phyloP scores from a whole-genome alignment of 2,797 vertebrate genomes.

The Steatocranus sp. region DNA sequence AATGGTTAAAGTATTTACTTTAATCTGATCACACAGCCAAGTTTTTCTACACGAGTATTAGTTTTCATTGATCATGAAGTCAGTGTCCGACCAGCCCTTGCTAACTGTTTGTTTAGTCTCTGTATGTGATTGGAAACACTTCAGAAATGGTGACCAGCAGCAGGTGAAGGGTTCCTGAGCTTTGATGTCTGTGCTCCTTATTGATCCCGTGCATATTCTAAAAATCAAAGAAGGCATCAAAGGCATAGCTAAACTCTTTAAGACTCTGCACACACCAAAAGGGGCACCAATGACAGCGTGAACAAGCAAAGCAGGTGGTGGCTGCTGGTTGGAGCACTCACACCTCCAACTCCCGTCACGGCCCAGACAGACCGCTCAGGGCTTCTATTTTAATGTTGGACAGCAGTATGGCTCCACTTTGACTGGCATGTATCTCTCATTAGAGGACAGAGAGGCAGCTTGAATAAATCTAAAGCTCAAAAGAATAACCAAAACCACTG shows the following conservation, averaged over 20 bases:
- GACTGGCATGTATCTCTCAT: slow-evolving; percentile 63
- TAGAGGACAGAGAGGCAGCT: slow-evolving; percentile 39
- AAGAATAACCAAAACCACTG: slow-evolving; percentile 40
- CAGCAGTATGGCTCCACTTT: slow-evolving; percentile 51
- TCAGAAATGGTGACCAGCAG: slow-evolving; percentile 84
- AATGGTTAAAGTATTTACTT: slow-evolving; percentile 9
- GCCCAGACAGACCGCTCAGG: slow-evolving; percentile 50
- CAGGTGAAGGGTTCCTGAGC: slow-evolving; percentile 77
- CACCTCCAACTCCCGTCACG: slow-evolving; percentile 48
- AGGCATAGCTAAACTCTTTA: slow-evolving; percentile 80
- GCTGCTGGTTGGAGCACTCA: slow-evolving; percentile 59
- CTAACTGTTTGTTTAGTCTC: slow-evolving; percentile 65
- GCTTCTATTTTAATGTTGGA: slow-evolving; percentile 65
- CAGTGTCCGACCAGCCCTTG: slow-evolving; percentile 31
- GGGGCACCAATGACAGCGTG: slow-evolving; percentile 73
- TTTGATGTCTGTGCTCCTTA: slow-evolving; percentile 83
- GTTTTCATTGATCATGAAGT: slow-evolving; percentile 58
- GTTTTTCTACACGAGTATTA: slow-evolving; percentile 27
- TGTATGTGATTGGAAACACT: slow-evolving; percentile 77
- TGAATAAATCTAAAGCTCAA: slow-evolving; percentile 47
- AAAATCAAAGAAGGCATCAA: slow-evolving; percentile 80
- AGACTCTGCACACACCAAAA: slow-evolving; percentile 71
- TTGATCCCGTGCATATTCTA: slow-evolving; percentile 83
- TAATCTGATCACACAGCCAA: slow-evolving; percentile 31
- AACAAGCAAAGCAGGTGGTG: slow-evolving; percentile 82